Evolutionary conservation across 2,797 vertebrate species (phyloP).

Genomic region (Aldrovandia affinis): DNA sequence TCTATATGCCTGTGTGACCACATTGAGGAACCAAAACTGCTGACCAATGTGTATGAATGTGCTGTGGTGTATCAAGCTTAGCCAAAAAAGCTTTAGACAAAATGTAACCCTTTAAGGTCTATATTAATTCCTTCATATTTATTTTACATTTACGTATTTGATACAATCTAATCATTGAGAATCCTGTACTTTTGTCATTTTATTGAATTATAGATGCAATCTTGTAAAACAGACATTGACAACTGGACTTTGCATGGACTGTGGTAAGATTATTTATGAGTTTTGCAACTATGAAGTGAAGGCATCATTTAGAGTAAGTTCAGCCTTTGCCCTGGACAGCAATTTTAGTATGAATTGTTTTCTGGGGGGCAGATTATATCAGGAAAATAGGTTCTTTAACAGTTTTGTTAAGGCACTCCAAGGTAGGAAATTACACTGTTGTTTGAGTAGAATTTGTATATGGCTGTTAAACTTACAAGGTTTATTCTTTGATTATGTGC

Average conservation of each 20-base stretch:
- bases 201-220: conserved; percentile 61
- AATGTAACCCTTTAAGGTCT: not conserved
- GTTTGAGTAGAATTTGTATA: not conserved
- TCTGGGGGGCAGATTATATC: not conserved
- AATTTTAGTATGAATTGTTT: not conserved
- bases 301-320: not conserved
- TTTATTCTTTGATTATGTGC: not conserved
- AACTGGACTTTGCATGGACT: conserved; percentile 80
- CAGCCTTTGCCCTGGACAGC: not conserved
- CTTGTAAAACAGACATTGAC: conserved; percentile 65
- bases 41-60: too few species aligned
- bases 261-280: conserved; percentile 61
- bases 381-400: not conserved
- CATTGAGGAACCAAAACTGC: not conserved
- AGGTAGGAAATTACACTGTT: not conserved
- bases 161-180: not conserved
- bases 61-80: too few species aligned
- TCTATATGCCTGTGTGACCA: not conserved
- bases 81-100: not conserved
- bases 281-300: not conserved
- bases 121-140: not conserved
- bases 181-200: not conserved
- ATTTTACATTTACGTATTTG: not conserved
- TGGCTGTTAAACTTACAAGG: not conserved
- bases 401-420: not conserved